Conservation (phyloP, 2,888 invertebrate genomes). For the Dexiosoma caninum region DNA sequence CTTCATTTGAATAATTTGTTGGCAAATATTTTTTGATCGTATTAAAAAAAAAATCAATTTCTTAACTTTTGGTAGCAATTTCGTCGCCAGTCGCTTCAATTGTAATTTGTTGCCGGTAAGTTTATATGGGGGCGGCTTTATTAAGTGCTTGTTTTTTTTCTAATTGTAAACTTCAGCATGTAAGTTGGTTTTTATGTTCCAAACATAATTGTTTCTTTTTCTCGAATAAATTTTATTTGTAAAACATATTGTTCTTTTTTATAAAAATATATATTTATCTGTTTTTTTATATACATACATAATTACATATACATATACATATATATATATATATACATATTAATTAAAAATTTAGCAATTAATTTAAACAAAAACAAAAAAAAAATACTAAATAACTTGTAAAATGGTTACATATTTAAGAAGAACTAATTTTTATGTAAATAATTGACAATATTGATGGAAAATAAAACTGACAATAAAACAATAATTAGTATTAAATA, state of each 20-base stretch:
- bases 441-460: conserved; percentile 34
- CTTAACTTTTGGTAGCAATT: no score
- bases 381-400: conserved; percentile 23
- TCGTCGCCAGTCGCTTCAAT: background rate
- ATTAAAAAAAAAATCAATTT: no score
- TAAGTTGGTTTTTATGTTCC: conserved; percentile 42
- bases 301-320: no score
- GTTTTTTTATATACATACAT: no score
- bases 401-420: conserved; percentile 48
- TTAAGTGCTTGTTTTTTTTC: conserved; percentile 35
- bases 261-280: conserved; percentile 48
- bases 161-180: conserved; percentile 60
- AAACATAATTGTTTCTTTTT: background rate
- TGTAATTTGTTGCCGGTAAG: background rate
- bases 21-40: no score
- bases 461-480: conserved; percentile 62
- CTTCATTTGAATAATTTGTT: no score
- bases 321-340: conserved; percentile 37
- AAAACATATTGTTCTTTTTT: conserved; percentile 43
- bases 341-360: conserved; percentile 33
- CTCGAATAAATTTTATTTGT: conserved; percentile 33
- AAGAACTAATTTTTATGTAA: conserved; percentile 44
- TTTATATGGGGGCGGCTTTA: conserved; percentile 40
- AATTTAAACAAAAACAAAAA: no score
- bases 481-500: conserved; percentile 56